phyloP scores from a whole-genome alignment of 2,888 invertebrate species.

The Diarsia dahlii region DNA sequence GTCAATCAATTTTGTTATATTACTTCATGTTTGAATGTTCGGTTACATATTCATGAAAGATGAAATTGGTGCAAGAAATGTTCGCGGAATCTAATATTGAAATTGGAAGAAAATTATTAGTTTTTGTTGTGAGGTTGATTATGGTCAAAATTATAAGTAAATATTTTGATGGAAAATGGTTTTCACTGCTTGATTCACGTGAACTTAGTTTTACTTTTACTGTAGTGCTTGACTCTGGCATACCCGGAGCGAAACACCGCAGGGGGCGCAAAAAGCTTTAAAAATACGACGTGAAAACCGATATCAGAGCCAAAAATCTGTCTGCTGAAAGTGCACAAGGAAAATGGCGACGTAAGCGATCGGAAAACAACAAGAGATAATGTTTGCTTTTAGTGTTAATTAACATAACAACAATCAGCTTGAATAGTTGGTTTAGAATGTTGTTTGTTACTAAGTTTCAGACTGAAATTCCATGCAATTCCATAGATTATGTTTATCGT shows the following conservation, averaged over 20 bases:
- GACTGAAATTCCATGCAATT: conserved; percentile 6
- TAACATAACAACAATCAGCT: conserved; percentile 16
- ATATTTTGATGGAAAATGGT: conserved; percentile 45
- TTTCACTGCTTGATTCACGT: conserved; percentile 35
- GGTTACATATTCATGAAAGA: conserved; percentile 72
- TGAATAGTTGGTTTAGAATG: neutral
- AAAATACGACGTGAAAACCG: conserved; percentile 58
- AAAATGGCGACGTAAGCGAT: conserved; percentile 38
- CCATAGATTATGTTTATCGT: neutral
- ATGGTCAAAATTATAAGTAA: conserved; percentile 34
- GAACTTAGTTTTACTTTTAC: conserved; percentile 47
- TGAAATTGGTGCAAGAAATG: conserved; percentile 87
- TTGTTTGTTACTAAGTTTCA: conserved; percentile 1
- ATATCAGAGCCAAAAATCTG: conserved; percentile 56
- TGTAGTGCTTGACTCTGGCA: conserved; percentile 33
- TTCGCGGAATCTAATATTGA: conserved; percentile 51
- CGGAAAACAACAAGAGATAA: conserved; percentile 37
- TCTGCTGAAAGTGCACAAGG: conserved; percentile 46
- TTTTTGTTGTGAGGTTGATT: conserved; percentile 50
- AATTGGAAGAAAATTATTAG: conserved; percentile 37
- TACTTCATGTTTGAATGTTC: conserved; percentile 71
- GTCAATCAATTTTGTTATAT: conserved; percentile 75
- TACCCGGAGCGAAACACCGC: conserved; percentile 50
- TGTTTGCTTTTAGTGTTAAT: conserved; percentile 39
- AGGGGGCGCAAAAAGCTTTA: conserved; percentile 55